These are phyloP conservation scores for Drosophila mettleri DNA, from an alignment of 2,888 invertebrate genomes.

Conservation along the genomic window DNA sequence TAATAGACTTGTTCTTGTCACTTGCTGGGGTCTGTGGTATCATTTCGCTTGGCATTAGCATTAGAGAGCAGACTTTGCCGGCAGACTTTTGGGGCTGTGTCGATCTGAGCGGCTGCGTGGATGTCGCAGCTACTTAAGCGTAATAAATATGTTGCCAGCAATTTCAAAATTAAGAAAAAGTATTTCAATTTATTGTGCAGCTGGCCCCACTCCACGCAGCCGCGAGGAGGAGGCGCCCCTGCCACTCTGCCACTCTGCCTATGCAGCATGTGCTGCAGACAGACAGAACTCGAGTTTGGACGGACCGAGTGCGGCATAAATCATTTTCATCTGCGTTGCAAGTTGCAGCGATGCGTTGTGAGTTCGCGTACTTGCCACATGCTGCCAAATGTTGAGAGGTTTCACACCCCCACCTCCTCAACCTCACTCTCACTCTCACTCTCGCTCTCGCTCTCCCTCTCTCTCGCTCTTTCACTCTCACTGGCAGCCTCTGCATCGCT, in stretches of 20 bases:
- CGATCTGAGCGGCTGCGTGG: conserved; percentile 15
- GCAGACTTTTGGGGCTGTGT: not conserved
- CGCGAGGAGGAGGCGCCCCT: not conserved
- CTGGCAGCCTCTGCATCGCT: conserved; percentile 30
- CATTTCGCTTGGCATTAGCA: not conserved
- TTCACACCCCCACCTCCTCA: conserved; percentile 15
- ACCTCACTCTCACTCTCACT: conserved; percentile 3
- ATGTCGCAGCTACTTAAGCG: conserved; percentile 32
- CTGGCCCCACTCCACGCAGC: conserved; percentile 11
- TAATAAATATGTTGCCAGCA: conserved; percentile 76
- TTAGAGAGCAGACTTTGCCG: not conserved
- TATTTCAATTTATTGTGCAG: conserved; percentile 65
- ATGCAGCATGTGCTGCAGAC: conserved; percentile 22
- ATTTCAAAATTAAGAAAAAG: conserved; percentile 60
- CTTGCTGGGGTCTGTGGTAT: conserved; percentile 1
- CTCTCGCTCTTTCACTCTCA: not conserved
- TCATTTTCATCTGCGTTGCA: conserved; percentile 75
- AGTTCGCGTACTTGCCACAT: conserved; percentile 79
- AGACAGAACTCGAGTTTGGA: conserved; percentile 38
- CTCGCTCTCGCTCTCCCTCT: conserved; percentile 10
- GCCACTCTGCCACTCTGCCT: not conserved
- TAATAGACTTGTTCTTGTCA: conserved; percentile 8
- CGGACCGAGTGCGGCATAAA: conserved; percentile 63
- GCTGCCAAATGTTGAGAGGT: conserved; percentile 74
- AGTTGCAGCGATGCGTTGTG: conserved; percentile 72